Percentiles rank a stretch among this genome's conserved stretches.
Conservation (phyloP, 2,888 invertebrate species). For the Phengaris arion region DNA sequence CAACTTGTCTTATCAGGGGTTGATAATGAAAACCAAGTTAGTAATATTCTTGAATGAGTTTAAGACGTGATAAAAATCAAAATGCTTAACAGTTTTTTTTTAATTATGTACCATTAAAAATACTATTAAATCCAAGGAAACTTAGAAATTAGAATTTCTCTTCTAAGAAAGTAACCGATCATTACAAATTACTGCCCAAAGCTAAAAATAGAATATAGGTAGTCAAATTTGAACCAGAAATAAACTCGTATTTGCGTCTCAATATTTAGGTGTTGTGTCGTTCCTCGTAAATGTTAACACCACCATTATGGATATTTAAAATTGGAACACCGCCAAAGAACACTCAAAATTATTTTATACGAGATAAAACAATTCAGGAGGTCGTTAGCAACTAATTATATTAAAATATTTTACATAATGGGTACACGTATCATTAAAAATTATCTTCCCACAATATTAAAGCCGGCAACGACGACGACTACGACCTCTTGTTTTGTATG, state of each 20-base stretch:
- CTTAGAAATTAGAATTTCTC: no score
- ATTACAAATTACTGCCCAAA: no score
- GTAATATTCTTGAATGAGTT: no score
- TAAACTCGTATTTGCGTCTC: not conserved
- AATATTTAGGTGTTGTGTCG: conserved; percentile 19
- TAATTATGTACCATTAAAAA: no score
- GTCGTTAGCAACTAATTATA: conserved; percentile 13
- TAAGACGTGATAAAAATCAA: no score
- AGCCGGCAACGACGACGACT: not conserved
- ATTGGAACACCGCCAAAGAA: conserved; percentile 21
- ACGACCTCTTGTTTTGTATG: no score
- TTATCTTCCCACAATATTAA: not conserved
- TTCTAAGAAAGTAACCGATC: no score
- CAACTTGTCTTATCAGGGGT: no score
- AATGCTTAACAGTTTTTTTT: no score
- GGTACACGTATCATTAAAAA: not conserved
- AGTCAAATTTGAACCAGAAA: not conserved
- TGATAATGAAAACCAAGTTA: no score
- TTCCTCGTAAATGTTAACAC: conserved; percentile 14
- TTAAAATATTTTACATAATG: not conserved
- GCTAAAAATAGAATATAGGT: no score
- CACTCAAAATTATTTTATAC: conserved; percentile 21
- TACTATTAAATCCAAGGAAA: no score
- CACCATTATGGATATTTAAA: conserved; percentile 20
- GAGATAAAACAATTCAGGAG: conserved; percentile 17